Percentiles rank a stretch among this genome's conserved stretches.
phyloP scores from a whole-genome alignment of 2,797 vertebrate genomes.

The Carapus acus region DNA sequence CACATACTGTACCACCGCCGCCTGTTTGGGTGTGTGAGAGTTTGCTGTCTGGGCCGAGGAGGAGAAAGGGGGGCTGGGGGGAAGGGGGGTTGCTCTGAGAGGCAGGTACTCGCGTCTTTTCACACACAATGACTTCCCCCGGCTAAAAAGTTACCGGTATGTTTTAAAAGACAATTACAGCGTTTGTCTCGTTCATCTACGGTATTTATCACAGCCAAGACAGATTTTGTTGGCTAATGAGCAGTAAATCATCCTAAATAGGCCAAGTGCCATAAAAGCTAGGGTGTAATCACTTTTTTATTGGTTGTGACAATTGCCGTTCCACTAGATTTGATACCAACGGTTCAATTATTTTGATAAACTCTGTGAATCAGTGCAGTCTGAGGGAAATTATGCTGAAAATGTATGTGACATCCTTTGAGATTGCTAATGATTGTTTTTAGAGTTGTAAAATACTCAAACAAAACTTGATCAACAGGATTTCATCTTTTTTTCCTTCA shows the following conservation, averaged over 20 bases:
- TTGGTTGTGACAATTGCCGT: constrained; percentile 14
- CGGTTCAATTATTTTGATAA: not conserved
- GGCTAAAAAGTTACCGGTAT: constrained; percentile 8
- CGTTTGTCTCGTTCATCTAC: not conserved
- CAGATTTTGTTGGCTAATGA: constrained; percentile 28
- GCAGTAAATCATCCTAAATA: no score
- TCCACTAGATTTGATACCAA: constrained; percentile 14
- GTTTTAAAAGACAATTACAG: constrained; percentile 20
- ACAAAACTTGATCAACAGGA: not conserved
- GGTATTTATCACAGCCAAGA: constrained; percentile 6
- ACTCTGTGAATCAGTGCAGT: no score
- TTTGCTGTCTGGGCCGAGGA: constrained; percentile 20
- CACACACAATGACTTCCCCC: constrained; percentile 14
- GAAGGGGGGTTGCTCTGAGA: constrained; percentile 4
- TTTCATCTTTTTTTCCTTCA: not conserved
- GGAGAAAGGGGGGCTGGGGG: constrained; percentile 15
- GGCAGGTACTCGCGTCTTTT: constrained; percentile 24
- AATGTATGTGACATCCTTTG: no score
- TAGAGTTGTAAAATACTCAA: not conserved
- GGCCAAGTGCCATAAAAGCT: constrained; percentile 41
- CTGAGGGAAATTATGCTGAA: no score
- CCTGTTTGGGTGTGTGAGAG: constrained; percentile 39
- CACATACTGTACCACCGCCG: constrained; percentile 22
- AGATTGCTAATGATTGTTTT: no score
- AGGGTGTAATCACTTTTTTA: constrained; percentile 34